A percentile compares a stretch with the other conserved stretches of the same genome.
These are phyloP conservation scores for Gnathonemus longibarbis DNA, from an alignment of 2,113 vertebrate species.

Conservation along the genomic window DNA sequence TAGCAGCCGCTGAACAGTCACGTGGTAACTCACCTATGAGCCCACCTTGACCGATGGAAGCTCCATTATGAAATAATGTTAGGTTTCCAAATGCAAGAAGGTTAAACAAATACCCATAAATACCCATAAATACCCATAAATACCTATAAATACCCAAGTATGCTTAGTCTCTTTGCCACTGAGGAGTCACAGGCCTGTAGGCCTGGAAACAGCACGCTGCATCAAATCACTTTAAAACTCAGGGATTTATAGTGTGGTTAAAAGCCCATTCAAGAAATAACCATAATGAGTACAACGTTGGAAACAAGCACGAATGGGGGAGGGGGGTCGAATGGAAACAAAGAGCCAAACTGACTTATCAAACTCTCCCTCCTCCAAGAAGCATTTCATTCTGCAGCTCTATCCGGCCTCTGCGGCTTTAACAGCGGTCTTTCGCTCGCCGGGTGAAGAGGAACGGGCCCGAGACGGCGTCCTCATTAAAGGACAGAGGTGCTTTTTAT, in stretches of 20 bases:
- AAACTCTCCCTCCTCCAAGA: not conserved
- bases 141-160: not conserved
- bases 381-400: not conserved
- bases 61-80: not conserved
- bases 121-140: slow-evolving; percentile 2
- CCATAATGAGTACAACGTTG: not conserved
- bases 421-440: not conserved
- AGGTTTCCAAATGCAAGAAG: not conserved
- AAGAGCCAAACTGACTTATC: not conserved
- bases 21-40: not conserved
- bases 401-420: not conserved
- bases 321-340: not conserved
- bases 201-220: not conserved
- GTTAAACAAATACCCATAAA: not conserved
- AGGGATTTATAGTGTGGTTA: not conserved
- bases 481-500: slow-evolving; percentile 24
- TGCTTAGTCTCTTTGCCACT: not conserved
- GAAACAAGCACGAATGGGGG: not conserved
- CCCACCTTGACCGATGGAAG: not conserved
- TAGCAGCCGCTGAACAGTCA: not conserved
- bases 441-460: slow-evolving; percentile 17
- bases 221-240: not conserved
- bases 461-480: slow-evolving; percentile 27
- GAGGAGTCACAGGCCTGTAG: not conserved
- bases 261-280: not conserved